phyloP scores from a whole-genome alignment of 2,888 invertebrate genomes.

The Andrena camellia region DNA sequence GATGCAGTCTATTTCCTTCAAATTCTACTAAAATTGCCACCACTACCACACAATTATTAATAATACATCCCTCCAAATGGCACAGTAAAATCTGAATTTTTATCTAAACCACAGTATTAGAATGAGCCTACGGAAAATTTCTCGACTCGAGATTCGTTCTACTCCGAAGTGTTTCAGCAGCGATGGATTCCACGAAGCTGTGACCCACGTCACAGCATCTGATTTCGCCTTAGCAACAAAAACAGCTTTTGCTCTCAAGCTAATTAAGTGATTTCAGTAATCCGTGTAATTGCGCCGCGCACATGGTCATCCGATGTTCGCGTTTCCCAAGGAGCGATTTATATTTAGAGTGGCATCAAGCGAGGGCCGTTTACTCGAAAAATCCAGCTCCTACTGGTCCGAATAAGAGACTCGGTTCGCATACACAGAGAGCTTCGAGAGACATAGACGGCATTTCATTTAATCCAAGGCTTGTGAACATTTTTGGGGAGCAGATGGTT shows the following conservation, averaged over 20 bases:
- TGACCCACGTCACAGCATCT: background rate
- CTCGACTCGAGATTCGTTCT: background rate
- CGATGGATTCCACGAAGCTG: background rate
- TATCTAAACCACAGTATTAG: no score
- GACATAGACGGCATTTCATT: constrained; percentile 33
- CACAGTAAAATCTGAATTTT: no score
- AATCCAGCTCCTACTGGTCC: constrained; percentile 31
- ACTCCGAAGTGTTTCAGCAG: background rate
- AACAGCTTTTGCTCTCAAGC: constrained; percentile 5
- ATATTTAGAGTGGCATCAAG: constrained; percentile 49
- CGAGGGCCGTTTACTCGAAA: constrained; percentile 32
- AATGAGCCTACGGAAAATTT: no score
- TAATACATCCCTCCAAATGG: no score
- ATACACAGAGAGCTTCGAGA: background rate
- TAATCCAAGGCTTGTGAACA: background rate
- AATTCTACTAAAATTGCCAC: no score
- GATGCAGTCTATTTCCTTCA: no score
- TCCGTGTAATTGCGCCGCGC: constrained; percentile 31
- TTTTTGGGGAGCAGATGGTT: background rate
- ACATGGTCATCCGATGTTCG: constrained; percentile 7
- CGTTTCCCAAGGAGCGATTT: constrained; percentile 37
- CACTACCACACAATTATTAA: no score
- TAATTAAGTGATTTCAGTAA: constrained; percentile 45
- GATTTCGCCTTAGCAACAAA: constrained; percentile 12
- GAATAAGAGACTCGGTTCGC: constrained; percentile 31